Evolutionary conservation across 2,888 invertebrate species (phyloP).

Genomic region (Drosophila nr. perissopoda): DNA sequence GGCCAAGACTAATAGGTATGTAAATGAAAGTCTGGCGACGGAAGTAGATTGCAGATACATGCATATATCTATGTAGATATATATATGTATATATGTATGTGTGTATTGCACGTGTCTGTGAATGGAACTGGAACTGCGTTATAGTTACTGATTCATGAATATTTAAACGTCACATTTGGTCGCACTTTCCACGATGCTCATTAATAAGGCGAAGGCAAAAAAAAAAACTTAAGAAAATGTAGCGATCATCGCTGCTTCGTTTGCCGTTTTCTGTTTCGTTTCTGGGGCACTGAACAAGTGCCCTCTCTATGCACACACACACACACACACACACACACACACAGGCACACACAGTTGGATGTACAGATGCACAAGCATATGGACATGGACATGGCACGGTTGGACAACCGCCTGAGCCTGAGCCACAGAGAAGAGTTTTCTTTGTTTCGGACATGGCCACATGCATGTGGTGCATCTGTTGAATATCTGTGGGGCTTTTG

Average conservation of each 20-base stretch:
- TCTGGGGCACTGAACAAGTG: constrained; percentile 79
- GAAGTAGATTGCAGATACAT: constrained; percentile 53
- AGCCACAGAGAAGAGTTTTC: constrained; percentile 71
- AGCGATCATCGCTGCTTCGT: constrained; percentile 69
- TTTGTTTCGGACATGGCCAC: constrained; percentile 75
- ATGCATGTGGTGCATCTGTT: constrained; percentile 75
- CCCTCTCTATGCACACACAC: constrained; percentile 71
- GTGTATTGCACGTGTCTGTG: constrained; percentile 45
- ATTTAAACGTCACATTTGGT: constrained; percentile 85
- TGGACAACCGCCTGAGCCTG: constrained; percentile 68
- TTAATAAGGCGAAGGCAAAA: constrained; percentile 74
- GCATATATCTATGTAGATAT: neutral
- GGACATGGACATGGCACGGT: constrained; percentile 70
- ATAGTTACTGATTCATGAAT: constrained; percentile 83
- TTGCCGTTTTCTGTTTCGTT: constrained; percentile 54
- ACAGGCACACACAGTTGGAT: constrained; percentile 3
- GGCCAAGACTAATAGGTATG: constrained; percentile 59
- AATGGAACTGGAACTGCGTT: constrained; percentile 70
- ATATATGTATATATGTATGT: neutral
- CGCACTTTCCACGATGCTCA: constrained; percentile 83
- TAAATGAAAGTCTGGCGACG: constrained; percentile 67
- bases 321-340: constrained; percentile 18
- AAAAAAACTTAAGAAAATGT: constrained; percentile 72
- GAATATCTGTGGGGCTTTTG: constrained; percentile 56
- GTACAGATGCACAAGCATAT: constrained; percentile 8